These are phyloP conservation scores for Thunnus maccoyii DNA, from an alignment of 2,113 vertebrate species.

Conservation along the genomic window DNA sequence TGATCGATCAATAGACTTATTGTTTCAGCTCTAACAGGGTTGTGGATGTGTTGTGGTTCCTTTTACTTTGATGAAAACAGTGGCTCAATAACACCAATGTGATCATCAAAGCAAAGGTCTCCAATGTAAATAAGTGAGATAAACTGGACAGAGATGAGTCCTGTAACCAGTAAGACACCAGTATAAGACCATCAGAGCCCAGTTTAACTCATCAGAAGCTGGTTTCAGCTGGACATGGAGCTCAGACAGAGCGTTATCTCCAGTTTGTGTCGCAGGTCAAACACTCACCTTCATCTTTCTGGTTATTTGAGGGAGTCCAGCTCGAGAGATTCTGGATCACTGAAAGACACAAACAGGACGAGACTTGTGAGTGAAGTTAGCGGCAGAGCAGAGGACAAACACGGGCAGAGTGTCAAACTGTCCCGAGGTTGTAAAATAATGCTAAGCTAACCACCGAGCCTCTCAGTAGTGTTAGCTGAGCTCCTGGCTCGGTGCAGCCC, in stretches of 20 bases:
- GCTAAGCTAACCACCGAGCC: slow-evolving; percentile 73
- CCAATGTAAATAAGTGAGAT: background rate
- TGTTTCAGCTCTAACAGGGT: too few species aligned
- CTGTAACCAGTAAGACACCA: background rate
- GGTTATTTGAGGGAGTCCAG: slow-evolving; percentile 95
- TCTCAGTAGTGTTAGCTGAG: slow-evolving; percentile 72
- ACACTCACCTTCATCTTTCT: slow-evolving; percentile 95
- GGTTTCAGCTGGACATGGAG: background rate
- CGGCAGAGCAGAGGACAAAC: slow-evolving; percentile 5
- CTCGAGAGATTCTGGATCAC: slow-evolving; percentile 82
- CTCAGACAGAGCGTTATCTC: background rate
- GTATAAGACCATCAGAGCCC: background rate
- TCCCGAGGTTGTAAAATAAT: background rate
- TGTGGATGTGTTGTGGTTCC: too few species aligned
- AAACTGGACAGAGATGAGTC: background rate
- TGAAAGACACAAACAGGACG: slow-evolving; percentile 70
- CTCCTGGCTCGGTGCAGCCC: slow-evolving; percentile 61
- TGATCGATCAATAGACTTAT: too few species aligned
- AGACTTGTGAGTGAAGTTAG: background rate
- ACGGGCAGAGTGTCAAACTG: background rate
- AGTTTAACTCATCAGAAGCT: background rate
- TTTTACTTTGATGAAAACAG: background rate
- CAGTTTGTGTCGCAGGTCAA: slow-evolving; percentile 35
- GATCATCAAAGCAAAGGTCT: background rate
- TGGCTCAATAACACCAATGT: background rate